Percentiles rank a stretch among this genome's conserved stretches.
These are phyloP conservation scores for Geotrupes spiniger DNA, from an alignment of 2,888 invertebrate species.

Conservation along the genomic window DNA sequence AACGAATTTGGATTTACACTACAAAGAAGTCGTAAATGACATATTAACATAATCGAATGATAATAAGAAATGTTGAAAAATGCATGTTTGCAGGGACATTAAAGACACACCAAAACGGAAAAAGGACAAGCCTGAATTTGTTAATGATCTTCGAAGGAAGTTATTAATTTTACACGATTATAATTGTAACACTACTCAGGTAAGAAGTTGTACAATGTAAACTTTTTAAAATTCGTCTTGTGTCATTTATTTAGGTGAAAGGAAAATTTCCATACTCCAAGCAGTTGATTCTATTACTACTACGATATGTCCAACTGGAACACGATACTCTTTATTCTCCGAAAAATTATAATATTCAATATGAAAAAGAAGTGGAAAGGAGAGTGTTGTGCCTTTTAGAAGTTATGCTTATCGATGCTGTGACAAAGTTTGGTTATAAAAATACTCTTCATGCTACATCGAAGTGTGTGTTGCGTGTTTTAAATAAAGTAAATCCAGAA, in stretches of 20 bases:
- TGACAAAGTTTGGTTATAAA: not conserved
- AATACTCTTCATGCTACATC: slow-evolving; percentile 5
- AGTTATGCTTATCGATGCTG: slow-evolving; percentile 13
- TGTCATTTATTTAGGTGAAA: slow-evolving; percentile 14
- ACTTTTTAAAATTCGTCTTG: not conserved
- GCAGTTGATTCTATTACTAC: slow-evolving; percentile 28
- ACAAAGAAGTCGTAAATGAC: no score
- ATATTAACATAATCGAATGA: no score
- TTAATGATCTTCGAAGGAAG: slow-evolving; percentile 25
- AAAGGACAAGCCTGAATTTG: slow-evolving; percentile 22
- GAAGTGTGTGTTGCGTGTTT: slow-evolving; percentile 5
- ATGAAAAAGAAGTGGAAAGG: slow-evolving; percentile 27
- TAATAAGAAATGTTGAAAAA: no score
- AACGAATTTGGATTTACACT: no score
- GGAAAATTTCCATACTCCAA: slow-evolving; percentile 22
- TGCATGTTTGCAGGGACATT: slow-evolving; percentile 28
- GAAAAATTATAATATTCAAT: slow-evolving; percentile 20
- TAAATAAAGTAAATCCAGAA: slow-evolving; percentile 7
- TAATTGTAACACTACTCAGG: slow-evolving; percentile 23
- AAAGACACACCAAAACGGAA: slow-evolving; percentile 22
- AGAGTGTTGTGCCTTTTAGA: slow-evolving; percentile 22
- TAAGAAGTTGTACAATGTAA: no score
- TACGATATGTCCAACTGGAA: slow-evolving; percentile 36
- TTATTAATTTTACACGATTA: slow-evolving; percentile 27
- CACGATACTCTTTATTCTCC: slow-evolving; percentile 31